Evolutionary conservation across 35 echinoderm and acorn worm species (phyloP).

Genomic region (Patiria miniata): DNA sequence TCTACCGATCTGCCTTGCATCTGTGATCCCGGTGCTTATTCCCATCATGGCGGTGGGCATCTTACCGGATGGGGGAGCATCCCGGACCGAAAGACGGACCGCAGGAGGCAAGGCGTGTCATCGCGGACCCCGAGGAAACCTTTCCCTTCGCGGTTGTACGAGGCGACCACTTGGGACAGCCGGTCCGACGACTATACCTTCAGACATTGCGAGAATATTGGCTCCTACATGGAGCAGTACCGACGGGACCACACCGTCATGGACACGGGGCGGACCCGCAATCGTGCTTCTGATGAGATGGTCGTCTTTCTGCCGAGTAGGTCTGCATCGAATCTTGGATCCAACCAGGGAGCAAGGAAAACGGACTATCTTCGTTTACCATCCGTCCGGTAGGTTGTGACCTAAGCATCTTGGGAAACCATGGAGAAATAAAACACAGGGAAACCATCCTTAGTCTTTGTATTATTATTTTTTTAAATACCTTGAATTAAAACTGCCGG

Average conservation of each 20-base stretch:
- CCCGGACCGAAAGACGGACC: neutral
- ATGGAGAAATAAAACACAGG: too few species aligned
- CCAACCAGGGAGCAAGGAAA: too few species aligned
- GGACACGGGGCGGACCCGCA: neutral
- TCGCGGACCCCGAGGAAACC: neutral
- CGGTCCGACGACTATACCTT: neutral
- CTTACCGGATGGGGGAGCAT: too few species aligned
- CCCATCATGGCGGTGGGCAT: too few species aligned
- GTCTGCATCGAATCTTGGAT: too few species aligned
- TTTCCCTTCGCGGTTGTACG: neutral
- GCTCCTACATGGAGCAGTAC: neutral
- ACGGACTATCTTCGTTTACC: neutral
- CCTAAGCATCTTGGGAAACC: neutral
- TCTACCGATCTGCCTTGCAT: conserved; percentile 9
- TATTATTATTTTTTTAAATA: too few species aligned
- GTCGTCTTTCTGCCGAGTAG: neutral
- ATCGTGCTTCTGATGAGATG: neutral
- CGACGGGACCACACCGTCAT: neutral
- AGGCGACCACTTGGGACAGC: neutral
- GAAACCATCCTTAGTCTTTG: too few species aligned
- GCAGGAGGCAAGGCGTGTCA: neutral
- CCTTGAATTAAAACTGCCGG: too few species aligned
- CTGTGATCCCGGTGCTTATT: neutral
- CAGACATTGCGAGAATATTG: neutral
- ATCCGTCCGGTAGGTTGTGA: neutral